Percentiles rank a stretch among this genome's conserved stretches.
Evolutionary conservation across 2,888 invertebrate species (phyloP).

Genomic region (Tolmerus cingulatus): DNA sequence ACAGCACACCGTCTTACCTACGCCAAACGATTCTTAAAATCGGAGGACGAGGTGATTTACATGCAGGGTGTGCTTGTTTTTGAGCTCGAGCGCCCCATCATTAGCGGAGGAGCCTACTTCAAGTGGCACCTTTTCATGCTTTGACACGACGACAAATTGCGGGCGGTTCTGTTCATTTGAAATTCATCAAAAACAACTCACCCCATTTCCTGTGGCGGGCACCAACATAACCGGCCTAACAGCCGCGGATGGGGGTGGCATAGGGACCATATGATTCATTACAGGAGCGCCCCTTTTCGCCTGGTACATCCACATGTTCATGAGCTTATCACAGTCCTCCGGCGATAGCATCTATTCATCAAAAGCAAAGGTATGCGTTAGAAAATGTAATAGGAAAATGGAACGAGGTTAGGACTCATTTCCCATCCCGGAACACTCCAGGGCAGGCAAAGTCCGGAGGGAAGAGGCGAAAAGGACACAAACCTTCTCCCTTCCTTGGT

Average conservation of each 20-base stretch:
- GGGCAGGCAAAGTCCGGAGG: too few relatives aligned
- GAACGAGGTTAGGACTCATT: neutral
- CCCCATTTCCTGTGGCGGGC: constrained; percentile 55
- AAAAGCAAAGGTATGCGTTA: neutral
- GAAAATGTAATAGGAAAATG: neutral
- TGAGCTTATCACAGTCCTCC: constrained; percentile 56
- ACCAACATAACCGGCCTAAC: constrained; percentile 58
- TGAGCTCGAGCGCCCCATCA: neutral
- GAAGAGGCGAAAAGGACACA: neutral
- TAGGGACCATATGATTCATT: constrained; percentile 10
- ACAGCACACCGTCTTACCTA: neutral
- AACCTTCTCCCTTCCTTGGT: constrained; percentile 15
- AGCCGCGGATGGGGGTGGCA: neutral
- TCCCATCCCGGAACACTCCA: neutral
- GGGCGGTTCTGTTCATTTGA: neutral
- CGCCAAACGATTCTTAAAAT: neutral
- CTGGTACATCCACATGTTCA: constrained; percentile 59
- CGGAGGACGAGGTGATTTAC: neutral
- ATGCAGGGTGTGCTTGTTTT: neutral
- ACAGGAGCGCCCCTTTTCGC: constrained; percentile 53
- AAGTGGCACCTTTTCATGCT: neutral
- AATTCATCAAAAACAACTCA: constrained; percentile 46
- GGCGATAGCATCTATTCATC: constrained; percentile 46
- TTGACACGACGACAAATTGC: neutral
- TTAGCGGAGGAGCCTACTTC: neutral